Evolutionary conservation across 2,888 invertebrate genomes (phyloP), one percentile per base, ranked within the genome.

Genomic region (Plagodis dolabraria): DNA sequence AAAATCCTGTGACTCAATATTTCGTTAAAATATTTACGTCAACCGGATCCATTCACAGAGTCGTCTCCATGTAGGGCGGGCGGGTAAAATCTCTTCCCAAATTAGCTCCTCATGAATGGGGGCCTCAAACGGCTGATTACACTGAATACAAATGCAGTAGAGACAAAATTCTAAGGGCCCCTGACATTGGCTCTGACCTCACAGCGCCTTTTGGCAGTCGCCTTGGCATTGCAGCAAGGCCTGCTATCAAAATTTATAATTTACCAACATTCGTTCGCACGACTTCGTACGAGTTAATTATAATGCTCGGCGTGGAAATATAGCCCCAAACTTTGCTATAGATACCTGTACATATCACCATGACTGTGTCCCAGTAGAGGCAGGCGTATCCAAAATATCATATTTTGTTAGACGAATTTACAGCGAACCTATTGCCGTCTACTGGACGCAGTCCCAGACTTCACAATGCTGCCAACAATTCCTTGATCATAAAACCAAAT

Each of bases 151-250:
- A 77, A 76, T 77, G 71, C 75, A 71, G 57, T 68, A 57, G 72
- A 81, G 74, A 79, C 80, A 80, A 85, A 84, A 86, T 82, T 85
- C 82, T 80, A 84, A 85, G 89, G 90, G 89, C 91, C 89, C 91
- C 90, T 91, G 91, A 92, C 91, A 90, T 91, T 91, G 91, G 77
- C 69, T 78, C 75, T 80, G 87, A 83, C 90, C 90, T 89, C 81
- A 79, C 34, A 47, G 64, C 76, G 80, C 77, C 83, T 87, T 92
- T 91, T 87, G 91, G 89, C 86, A 87, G 80, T 87, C 77, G 85
- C 92, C 91, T 91, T 91, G 92, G 90, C 92, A 91, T 86, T 92
- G 90, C 87, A 85, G 76, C 85, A 84, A 81, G 79, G 79, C 81
- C 80, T 70, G 78, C 73, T 71, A 79, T 84, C 79, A 80, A 85